Evolutionary conservation across 1,140 invertebrate genomes (phyloP), one percentile per base, ranked within the genome.

Genomic region (Varroa destructor): DNA sequence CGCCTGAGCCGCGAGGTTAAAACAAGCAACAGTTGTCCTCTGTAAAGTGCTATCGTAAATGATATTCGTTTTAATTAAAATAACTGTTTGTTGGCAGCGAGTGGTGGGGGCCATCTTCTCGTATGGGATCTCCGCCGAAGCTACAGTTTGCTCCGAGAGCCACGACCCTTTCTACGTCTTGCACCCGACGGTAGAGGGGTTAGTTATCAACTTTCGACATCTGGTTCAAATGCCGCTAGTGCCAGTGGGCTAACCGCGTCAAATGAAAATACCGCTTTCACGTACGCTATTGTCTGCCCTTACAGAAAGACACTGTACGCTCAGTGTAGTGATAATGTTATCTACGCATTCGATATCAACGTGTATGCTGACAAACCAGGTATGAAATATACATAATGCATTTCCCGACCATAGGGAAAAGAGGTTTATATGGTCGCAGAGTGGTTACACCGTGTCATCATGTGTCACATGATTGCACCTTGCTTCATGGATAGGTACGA

Each of bases 281-380:
- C 61, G 46, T 67, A 67, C 37, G 61, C 61, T 40, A 67, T 46
- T 2, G 61, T 67, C 61, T 67, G 61, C 46, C 61, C 61, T 12
- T 40, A 25, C 12, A 67, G 61, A 67, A 12, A 37, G 10, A 43
- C 61, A 43, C 36, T 67, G 36, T 67, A 67, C 61, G 61, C 61
- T n/a, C 61, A 67, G 61, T 67, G 61, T 37, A 40, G 37, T 46
- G 61, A 67, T 37, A 67, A 67, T 1, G 46, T 67, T 3, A 67
- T 67, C 37, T 67, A 67, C 46, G 14, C 61, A 40, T 67, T 67
- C 61, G 61, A 67, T 46, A 67, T 67, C 14, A 67, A 67, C 37
- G 46, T 46, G 2, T 67, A 67, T 8, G 61, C 61, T 10, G 61
- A 67, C 37, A 67, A 67, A 8, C 61, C 61, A 67, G 61, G 61